Evolutionary conservation across 2,888 invertebrate genomes (phyloP).

Genomic region (Chalcis sispes): DNA sequence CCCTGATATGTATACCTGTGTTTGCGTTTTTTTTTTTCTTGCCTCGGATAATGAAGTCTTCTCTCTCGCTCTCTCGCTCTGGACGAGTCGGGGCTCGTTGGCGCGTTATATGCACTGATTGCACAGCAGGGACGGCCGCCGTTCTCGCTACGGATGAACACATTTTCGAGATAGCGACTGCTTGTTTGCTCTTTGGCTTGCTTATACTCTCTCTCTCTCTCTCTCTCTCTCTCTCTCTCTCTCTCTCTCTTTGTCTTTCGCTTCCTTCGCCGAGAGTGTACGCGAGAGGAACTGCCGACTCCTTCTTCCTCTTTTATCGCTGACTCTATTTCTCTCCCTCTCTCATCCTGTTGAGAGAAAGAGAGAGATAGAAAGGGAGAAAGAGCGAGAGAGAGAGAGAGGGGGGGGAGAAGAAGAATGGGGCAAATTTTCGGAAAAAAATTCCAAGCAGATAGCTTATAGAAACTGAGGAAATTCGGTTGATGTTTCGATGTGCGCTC

Average conservation of each 20-base stretch:
- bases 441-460: no score
- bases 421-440: neutral
- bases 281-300: neutral
- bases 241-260: slow-evolving; percentile 11
- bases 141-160: slow-evolving; percentile 46
- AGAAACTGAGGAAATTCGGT: no score
- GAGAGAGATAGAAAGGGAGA: no score
- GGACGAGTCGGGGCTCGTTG: slow-evolving; percentile 1
- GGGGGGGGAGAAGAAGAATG: no score
- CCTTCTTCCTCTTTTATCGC: neutral
- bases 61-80: slow-evolving; percentile 18
- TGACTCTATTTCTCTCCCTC: neutral
- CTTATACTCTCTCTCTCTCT: slow-evolving; percentile 16
- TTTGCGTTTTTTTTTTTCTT: slow-evolving; percentile 4
- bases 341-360: neutral
- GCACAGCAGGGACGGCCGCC: slow-evolving; percentile 45
- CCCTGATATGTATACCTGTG: slow-evolving; percentile 1
- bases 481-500: no score
- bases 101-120: slow-evolving; percentile 51
- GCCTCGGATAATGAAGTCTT: slow-evolving; percentile 51
- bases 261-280: slow-evolving; percentile 11
- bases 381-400: no score
- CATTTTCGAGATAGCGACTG: slow-evolving; percentile 52
- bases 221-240: slow-evolving; percentile 7
- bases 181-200: neutral